These are phyloP conservation scores for Pachypeltis micranthus DNA, from an alignment of 1,140 invertebrate genomes.

Conservation along the genomic window DNA sequence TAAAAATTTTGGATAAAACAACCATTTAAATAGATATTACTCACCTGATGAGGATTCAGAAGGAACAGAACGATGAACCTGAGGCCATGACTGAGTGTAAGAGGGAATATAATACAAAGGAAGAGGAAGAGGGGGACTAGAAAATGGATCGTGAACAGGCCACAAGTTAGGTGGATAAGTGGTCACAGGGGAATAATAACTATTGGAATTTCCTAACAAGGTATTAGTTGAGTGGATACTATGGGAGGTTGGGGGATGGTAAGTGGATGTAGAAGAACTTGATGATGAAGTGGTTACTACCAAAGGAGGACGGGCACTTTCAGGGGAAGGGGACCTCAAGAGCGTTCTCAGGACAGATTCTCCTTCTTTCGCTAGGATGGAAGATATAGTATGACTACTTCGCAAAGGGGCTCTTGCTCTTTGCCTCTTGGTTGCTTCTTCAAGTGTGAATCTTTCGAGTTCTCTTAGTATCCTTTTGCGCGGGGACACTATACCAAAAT, in stretches of 20 bases:
- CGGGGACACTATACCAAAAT: constrained; percentile 50
- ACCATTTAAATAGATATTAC: neutral
- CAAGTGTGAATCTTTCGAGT: constrained; percentile 55
- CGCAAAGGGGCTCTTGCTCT: constrained; percentile 28
- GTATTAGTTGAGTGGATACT: constrained; percentile 23
- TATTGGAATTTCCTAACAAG: neutral
- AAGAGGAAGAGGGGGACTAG: constrained; percentile 16
- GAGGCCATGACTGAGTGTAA: constrained; percentile 11
- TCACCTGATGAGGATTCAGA: constrained; percentile 18
- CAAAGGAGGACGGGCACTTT: constrained; percentile 23
- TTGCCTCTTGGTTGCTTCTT: constrained; percentile 38
- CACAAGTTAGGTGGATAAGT: constrained; percentile 4
- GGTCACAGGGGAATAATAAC: neutral
- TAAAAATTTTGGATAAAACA: constrained; percentile 12
- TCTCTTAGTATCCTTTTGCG: constrained; percentile 59
- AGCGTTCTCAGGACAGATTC: constrained; percentile 28
- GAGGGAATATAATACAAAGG: constrained; percentile 5
- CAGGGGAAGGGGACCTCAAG: constrained; percentile 21
- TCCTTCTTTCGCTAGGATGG: constrained; percentile 32
- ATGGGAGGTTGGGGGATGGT: constrained; percentile 16
- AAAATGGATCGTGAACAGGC: constrained; percentile 17
- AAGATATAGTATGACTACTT: constrained; percentile 31
- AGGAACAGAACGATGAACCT: constrained; percentile 9
- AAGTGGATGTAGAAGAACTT: constrained; percentile 26
- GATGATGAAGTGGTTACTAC: constrained; percentile 28